Evolutionary conservation across 2,113 vertebrate genomes (phyloP), one percentile per base, ranked within the genome.

Genomic region (Cercopithecus mona): DNA sequence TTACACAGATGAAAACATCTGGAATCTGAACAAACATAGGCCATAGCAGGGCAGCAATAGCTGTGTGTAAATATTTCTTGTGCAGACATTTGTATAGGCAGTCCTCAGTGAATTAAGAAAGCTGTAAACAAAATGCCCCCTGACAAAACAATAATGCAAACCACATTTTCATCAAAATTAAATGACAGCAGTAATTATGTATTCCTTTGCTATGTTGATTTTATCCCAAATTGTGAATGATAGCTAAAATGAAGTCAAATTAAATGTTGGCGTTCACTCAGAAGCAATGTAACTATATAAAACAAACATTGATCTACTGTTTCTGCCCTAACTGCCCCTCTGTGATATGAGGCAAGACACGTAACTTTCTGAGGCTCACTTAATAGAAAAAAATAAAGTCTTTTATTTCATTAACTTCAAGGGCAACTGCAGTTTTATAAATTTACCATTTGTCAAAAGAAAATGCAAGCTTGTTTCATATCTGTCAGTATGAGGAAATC

Each of bases 91-190:
- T 64, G n/a, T 18, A 45, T 4, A 68, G 45, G 16, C 4, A 35
- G 25, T 2, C 52, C 3, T 64, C 18, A 14, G 48, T 35, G 57
- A 88, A 78, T 35, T n/a, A 40, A 79, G 32, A 59, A 40, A 91
- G 73, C 13, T 89, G 14, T 73, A 72, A 64, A 86, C 48, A 88
- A 78, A 86, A 91, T 1, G 2, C 23, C 25, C 3, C 4, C n/a
- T 55, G 40, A 82, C n/a, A 70, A 88, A 91, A 66, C 5, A 76
- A 76, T 45, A 92, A 75, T 57, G 18, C 32, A 73, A 95, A 88
- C 38, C 76, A 64, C 25, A 43, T 55, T 94, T 85, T 90, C 43
- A 79, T 86, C 79, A 79, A 79, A 93, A 91, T 59, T 35, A 97
- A 92, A 79, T 50, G 43, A 68, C 55, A 68, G 2, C 22, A 12